Base-by-base conservation (phyloP, 2,113 vertebrate genomes). In the Pampusana beccarii region DNA sequence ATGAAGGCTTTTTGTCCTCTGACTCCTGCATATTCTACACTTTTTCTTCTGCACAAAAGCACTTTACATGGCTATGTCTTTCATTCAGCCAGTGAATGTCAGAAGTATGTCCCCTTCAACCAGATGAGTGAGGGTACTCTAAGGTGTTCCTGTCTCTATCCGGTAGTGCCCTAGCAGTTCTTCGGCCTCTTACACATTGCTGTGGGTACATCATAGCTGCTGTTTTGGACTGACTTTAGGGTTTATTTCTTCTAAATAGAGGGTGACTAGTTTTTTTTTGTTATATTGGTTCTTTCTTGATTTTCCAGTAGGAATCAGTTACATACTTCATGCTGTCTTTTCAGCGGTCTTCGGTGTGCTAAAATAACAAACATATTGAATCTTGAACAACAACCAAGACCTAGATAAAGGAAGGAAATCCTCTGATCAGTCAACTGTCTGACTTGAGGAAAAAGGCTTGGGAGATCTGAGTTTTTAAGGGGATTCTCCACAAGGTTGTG, bases 361-460 rank as follows among this genome's bases (percentile, higher is more conserved):
- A 34, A 86, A 79, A 74, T 44, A 48, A 34, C 31, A 36, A 78
- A 48, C 0, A 0, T 34, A 36, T 48, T 1, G 2, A 44, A 42
- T 72, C 18, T 83, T 75, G 11, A 83, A 33, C 21, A 71, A n/a
- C 38, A 88, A 79, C 24, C 66, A 28, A 36, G 19, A 31, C 36
- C 64, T 86, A 36, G 31, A 50, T 60, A 75, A 74, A 75, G 44
- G 23, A 79, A 95, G 25, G 14, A 72, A 80, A 69, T 77, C 0
- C 1, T 75, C 31, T 60, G 21, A 24, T 54, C 23, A 23, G 5
- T 86, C 65, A 81, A 4, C 29, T 73, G 4, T 54, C 48, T 91
- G 40, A 8, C 8, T 90, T 81, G 40, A 86, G 17, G 33, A 67
- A 94, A 82, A 75, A 9, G 5, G 2, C 13, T 53, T 73, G 19